Evolutionary conservation across 1,140 invertebrate genomes (phyloP), one percentile per base, ranked within the genome.

Genomic region (Diabrotica undecimpunctata): DNA sequence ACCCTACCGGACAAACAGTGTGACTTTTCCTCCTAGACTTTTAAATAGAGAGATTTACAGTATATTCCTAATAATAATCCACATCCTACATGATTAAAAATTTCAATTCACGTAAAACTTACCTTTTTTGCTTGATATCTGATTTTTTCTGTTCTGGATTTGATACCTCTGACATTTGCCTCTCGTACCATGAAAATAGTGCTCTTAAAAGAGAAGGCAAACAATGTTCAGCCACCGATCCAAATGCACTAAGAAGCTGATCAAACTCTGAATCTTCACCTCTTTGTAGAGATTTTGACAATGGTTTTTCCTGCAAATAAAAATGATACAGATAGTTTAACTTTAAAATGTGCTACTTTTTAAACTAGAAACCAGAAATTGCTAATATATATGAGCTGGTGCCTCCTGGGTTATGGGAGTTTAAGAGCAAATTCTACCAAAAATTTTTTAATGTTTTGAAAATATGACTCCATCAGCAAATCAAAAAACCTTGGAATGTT

Each of bases 121-220:
- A 87, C 88, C 87, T 89, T 79, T 91, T 90, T 66, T 88, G 88
- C 78, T 88, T 89, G 58, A 84, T 83, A 73, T 90, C 88, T 70
- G 83, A 82, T 74, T 86, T 82, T 64, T 82, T 82, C 38, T 79
- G 77, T 72, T 83, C 81, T n/a, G 75, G 83, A 52, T 81, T 80
- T 37, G 81, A 78, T 66, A 82, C 81, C 60, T 90, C 87, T 2
- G 85, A 86, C 72, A 94, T 87, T 79, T 97, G 95, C 41, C 92
- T 81, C 69, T 97, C 94, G 77, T 98, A 95, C 98, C 98, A 99
- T 36, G 92, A 90, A 77, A 98, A 95, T 9, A 99, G 79, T n/a
- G 95, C 94, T 62, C 89, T 84, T 53, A 99, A 80, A 63, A 99
- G 84, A 8, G 97, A 99, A 2, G 98, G 97, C 50, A 99, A 81